Evolutionary conservation across 1,140 invertebrate genomes (phyloP).

Genomic region (Carcinoscorpius rotundicauda): DNA sequence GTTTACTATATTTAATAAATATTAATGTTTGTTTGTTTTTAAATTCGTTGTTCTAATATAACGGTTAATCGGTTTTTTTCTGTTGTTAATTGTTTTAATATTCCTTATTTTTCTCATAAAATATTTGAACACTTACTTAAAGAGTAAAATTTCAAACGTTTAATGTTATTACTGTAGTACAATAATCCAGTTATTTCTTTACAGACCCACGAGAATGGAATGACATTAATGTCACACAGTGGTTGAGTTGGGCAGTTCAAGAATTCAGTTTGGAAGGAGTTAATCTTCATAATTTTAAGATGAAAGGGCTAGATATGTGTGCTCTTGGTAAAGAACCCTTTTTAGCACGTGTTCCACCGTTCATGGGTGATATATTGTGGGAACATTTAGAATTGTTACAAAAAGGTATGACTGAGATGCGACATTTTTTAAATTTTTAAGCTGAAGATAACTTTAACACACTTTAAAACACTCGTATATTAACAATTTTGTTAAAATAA

Average conservation of each 20-base stretch:
- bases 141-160: too few relatives aligned
- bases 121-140: too few relatives aligned
- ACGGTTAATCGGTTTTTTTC: too few relatives aligned
- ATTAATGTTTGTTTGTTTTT: too few relatives aligned
- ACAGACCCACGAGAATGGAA: conserved; percentile 83
- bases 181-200: conserved; percentile 25
- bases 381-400: conserved; percentile 91
- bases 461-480: too few relatives aligned
- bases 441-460: too few relatives aligned
- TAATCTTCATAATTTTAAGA: conserved; percentile 43
- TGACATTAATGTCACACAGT: conserved; percentile 75
- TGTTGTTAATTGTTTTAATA: too few relatives aligned
- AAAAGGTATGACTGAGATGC: conserved; percentile 60
- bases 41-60: too few relatives aligned
- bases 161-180: too few relatives aligned
- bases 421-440: conserved; percentile 3
- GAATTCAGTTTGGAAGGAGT: conserved; percentile 86
- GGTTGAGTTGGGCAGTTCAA: conserved; percentile 84
- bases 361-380: conserved; percentile 93
- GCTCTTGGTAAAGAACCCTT: conserved; percentile 86
- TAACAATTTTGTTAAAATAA: too few relatives aligned
- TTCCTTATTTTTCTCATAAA: too few relatives aligned
- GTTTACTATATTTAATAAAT: too few relatives aligned
- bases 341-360: conserved; percentile 71
- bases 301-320: conserved; percentile 84